Conservation (phyloP, 1,140 invertebrate genomes). For the Centruroides vittatus region DNA sequence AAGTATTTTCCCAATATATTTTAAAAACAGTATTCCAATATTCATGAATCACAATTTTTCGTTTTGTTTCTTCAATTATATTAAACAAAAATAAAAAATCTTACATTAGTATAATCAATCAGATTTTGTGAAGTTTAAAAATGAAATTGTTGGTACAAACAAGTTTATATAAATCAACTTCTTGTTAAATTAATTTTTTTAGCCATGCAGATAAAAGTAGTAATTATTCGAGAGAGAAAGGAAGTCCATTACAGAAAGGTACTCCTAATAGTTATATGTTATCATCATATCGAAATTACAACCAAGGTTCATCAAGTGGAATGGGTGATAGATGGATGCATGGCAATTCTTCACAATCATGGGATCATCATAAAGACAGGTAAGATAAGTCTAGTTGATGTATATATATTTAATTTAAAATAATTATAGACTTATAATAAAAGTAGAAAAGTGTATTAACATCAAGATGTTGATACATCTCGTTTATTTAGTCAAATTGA, state of each 20-base stretch:
- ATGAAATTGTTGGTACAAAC: no score
- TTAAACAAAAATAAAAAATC: no score
- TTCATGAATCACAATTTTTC: no score
- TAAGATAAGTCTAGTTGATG: neutral
- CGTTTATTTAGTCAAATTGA: no score
- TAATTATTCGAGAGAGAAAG: constrained; percentile 2
- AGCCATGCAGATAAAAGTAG: constrained; percentile 7
- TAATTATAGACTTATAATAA: neutral
- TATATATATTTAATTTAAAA: neutral
- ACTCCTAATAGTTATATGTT: constrained; percentile 12
- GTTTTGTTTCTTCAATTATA: no score
- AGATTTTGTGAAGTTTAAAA: no score
- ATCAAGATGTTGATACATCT: no score
- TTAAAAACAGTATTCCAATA: no score
- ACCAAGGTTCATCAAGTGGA: constrained; percentile 4
- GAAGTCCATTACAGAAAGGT: constrained; percentile 3
- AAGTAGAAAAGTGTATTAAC: no score
- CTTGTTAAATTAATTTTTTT: neutral
- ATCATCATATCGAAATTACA: constrained; percentile 8
- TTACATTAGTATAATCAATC: no score
- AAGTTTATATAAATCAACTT: no score
- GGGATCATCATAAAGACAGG: constrained; percentile 11
- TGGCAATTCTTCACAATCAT: constrained; percentile 5
- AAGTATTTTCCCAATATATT: no score
- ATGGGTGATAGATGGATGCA: constrained; percentile 5